Evolutionary conservation across 2,888 invertebrate genomes (phyloP).

Genomic region (Metalampra italica): DNA sequence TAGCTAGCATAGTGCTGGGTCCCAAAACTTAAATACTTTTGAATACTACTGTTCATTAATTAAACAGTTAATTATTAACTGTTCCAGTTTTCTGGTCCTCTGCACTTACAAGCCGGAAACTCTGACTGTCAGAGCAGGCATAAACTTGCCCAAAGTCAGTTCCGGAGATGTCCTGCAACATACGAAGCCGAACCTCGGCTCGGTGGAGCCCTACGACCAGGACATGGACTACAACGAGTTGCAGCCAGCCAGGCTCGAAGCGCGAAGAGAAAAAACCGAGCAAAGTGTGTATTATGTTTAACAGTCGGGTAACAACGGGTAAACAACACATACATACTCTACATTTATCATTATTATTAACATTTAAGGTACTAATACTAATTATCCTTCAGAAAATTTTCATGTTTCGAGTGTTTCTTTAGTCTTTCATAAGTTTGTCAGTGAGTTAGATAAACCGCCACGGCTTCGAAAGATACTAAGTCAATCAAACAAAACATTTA

Average conservation of each 20-base stretch:
- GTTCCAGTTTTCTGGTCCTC: constrained; percentile 84
- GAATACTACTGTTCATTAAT: background rate
- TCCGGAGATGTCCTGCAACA: constrained; percentile 69
- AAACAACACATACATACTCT: no score
- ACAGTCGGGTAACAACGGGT: no score
- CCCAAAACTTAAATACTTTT: no score
- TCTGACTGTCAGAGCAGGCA: constrained; percentile 88
- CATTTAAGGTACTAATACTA: no score
- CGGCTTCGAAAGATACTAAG: no score
- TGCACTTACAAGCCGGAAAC: constrained; percentile 91
- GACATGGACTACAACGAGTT: constrained; percentile 68
- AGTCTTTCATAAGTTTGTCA: no score
- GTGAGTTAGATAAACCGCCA: no score
- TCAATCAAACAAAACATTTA: no score
- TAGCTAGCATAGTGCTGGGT: no score
- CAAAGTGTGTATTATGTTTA: constrained; percentile 50
- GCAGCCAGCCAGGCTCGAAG: constrained; percentile 68
- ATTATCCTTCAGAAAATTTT: no score
- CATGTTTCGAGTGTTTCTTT: no score
- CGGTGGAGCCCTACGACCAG: constrained; percentile 64
- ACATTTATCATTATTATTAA: no score
- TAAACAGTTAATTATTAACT: background rate
- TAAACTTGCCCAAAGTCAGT: constrained; percentile 82
- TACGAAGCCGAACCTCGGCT: constrained; percentile 55
- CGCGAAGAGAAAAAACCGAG: constrained; percentile 52